Conservation (phyloP, 2,888 invertebrate genomes). For the Hetaerina titia region DNA sequence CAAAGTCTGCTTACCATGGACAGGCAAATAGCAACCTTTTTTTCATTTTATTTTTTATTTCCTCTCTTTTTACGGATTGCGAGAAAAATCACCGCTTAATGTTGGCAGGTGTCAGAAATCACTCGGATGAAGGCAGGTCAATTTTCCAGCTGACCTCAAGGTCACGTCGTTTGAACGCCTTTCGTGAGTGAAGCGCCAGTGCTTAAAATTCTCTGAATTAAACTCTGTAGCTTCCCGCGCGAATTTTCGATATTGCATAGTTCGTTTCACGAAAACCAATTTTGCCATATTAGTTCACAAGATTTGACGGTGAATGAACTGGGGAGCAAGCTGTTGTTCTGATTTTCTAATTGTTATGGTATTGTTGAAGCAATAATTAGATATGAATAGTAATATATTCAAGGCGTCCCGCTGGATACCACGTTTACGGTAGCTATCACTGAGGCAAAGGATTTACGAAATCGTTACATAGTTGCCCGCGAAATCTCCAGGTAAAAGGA, state of each 20-base stretch:
- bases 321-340: too few species aligned
- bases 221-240: too few species aligned
- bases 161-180: not conserved
- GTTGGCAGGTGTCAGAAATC: not conserved
- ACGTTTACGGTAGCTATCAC: not conserved
- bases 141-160: constrained; percentile 32
- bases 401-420: not conserved
- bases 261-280: too few species aligned
- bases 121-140: not conserved
- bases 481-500: not conserved
- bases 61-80: not conserved
- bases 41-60: not conserved
- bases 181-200: not conserved
- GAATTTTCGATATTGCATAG: too few species aligned
- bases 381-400: not conserved
- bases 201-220: not conserved
- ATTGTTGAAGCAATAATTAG: too few species aligned
- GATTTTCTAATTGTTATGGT: too few species aligned
- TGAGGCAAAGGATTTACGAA: not conserved
- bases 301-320: too few species aligned
- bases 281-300: too few species aligned
- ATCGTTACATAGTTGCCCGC: not conserved
- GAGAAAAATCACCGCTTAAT: not conserved
- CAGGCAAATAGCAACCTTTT: not conserved
- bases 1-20: too few species aligned